These are phyloP conservation scores for human (Homo sapiens) DNA, from an alignment of 2,113 vertebrate genomes.

Conservation along the genomic window GRCh38 chr1:92998501-92999000, in stretches of 20 bases:
- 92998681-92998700: not conserved
- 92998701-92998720: not conserved
- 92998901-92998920: not conserved
- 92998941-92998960: too few species aligned
- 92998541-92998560: not conserved
- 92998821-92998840: not conserved
- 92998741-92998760: not conserved
- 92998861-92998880: not conserved
- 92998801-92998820: not conserved
- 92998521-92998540: not conserved
- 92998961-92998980: not conserved
- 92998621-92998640: not conserved
- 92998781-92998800: not conserved
- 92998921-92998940: not conserved
- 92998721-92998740: not conserved
- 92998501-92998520: not conserved
- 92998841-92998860: conserved; percentile 8
- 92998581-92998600: not conserved
- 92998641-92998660: not conserved
- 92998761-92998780: not conserved
- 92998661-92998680: not conserved
- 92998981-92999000: not conserved
- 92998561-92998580: not conserved
- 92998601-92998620: not conserved
- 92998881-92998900: not conserved